Conservation (phyloP, 2,113 vertebrate genomes). For the Trochalopteron elliotii region DNA sequence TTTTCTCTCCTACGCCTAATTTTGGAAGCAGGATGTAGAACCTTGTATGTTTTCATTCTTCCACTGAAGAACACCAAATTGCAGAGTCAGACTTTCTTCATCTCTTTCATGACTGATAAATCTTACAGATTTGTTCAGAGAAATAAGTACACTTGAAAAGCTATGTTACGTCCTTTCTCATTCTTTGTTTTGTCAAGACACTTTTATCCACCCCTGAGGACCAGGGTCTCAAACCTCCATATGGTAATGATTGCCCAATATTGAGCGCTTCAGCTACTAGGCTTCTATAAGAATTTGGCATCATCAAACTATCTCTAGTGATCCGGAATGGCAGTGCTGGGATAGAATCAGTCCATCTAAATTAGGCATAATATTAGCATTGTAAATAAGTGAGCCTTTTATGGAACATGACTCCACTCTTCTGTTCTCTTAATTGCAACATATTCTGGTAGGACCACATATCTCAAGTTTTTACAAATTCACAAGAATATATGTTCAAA, state of each 20-base stretch:
- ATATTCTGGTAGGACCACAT: background rate
- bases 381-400: background rate
- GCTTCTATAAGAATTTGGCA: background rate
- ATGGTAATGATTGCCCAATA: fast-evolving
- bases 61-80: background rate
- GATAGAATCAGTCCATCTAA: background rate
- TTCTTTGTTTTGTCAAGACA: background rate
- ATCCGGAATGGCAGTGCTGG: background rate
- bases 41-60: background rate
- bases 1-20: background rate
- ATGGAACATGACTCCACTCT: background rate
- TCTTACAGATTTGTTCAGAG: background rate
- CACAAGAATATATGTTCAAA: background rate
- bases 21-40: background rate
- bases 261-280: background rate
- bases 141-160: background rate
- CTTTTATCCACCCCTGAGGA: background rate
- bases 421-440: background rate
- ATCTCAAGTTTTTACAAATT: background rate
- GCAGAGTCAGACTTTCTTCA: background rate
- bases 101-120: background rate
- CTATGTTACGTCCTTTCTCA: background rate
- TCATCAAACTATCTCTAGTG: background rate
- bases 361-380: background rate
- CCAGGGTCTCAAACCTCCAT: background rate